These are phyloP conservation scores for Ichneumoninae sp. DNA, from an alignment of 2,888 invertebrate genomes.

Conservation along the genomic window DNA sequence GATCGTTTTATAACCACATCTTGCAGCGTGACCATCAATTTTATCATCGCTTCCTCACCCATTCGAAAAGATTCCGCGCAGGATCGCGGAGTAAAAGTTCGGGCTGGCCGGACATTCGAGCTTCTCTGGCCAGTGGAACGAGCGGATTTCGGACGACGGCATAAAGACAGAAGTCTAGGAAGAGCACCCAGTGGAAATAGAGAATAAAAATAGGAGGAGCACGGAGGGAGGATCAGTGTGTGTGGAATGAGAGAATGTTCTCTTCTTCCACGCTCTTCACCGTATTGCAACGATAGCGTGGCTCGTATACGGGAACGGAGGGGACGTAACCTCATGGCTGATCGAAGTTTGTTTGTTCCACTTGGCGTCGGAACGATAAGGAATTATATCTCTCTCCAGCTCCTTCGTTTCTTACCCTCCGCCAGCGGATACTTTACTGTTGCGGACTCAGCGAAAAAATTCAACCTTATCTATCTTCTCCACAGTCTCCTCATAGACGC, in stretches of 20 bases:
- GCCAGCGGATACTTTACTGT: constrained; percentile 43
- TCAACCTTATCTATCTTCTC: constrained; percentile 23
- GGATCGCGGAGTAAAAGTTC: constrained; percentile 62
- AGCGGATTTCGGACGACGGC: constrained; percentile 55
- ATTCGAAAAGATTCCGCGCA: constrained; percentile 37
- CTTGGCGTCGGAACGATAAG: constrained; percentile 73
- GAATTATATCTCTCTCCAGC: constrained; percentile 71
- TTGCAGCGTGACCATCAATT: constrained; percentile 66
- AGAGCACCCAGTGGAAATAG: constrained; percentile 27
- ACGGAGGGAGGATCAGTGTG: constrained; percentile 2
- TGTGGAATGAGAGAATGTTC: constrained; percentile 46
- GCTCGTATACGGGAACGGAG: constrained; percentile 57
- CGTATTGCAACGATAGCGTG: constrained; percentile 69
- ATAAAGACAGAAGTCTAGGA: constrained; percentile 44
- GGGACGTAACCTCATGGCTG: constrained; percentile 60
- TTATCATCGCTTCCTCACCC: constrained; percentile 63
- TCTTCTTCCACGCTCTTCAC: constrained; percentile 67
- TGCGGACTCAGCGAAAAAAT: constrained; percentile 75
- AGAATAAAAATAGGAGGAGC: constrained; percentile 52
- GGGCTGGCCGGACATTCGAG: constrained; percentile 14
- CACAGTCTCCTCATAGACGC: constrained; percentile 10
- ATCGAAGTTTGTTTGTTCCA: constrained; percentile 78
- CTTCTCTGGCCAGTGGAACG: constrained; percentile 16
- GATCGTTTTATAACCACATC: constrained; percentile 58
- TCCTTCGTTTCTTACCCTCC: constrained; percentile 19